Evolutionary conservation across 2,113 vertebrate genomes (phyloP).

Genomic region (Colaptes auratus): DNA sequence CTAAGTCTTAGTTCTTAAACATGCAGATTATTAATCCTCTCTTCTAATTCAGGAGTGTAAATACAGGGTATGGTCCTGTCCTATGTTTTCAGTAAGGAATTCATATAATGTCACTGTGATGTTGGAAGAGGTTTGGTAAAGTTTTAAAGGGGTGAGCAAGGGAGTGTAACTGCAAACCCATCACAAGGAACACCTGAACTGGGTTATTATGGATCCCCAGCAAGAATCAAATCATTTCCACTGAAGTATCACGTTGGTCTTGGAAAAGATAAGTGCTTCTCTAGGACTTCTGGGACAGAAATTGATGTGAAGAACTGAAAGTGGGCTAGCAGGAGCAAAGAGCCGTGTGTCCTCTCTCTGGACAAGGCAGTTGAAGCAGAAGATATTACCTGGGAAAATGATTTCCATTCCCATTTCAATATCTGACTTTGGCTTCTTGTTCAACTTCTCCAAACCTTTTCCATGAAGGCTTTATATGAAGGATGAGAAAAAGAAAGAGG

Average conservation of each 20-base stretch:
- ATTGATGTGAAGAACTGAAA: not conserved
- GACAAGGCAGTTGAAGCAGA: not conserved
- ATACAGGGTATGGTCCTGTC: not conserved
- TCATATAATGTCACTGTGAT: not conserved
- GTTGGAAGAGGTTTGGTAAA: not conserved
- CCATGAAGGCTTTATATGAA: not conserved
- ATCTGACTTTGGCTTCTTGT: not conserved
- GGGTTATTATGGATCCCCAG: not conserved
- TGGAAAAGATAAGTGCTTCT: not conserved
- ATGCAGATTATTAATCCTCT: not conserved
- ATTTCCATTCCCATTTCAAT: not conserved
- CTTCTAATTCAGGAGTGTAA: not conserved
- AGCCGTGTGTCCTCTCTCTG: not conserved
- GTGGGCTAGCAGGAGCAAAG: not conserved
- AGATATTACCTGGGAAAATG: not conserved
- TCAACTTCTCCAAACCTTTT: not conserved
- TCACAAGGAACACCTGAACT: not conserved
- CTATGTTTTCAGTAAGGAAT: not conserved
- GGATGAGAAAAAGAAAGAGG: not conserved
- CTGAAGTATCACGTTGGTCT: not conserved
- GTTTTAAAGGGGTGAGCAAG: not conserved
- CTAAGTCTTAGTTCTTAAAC: not conserved
- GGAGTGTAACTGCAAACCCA: not conserved
- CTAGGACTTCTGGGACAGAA: not conserved
- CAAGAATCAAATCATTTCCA: fast-evolving